phyloP scores from a whole-genome alignment of 2,888 invertebrate species.

The Mesopsocus fuscifrons region DNA sequence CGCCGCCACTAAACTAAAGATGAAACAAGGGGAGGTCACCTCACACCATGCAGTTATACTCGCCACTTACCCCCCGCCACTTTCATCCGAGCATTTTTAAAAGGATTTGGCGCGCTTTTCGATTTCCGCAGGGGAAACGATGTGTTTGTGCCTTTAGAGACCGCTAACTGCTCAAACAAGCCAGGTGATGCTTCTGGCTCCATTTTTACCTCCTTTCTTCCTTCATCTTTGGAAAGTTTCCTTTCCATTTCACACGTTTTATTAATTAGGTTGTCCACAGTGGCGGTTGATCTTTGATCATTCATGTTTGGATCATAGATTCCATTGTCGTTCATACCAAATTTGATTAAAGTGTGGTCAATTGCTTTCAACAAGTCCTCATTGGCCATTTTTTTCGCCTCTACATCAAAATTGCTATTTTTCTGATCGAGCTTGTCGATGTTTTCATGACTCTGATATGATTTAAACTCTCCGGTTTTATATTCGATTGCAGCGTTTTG shows the following conservation, averaged over 20 bases:
- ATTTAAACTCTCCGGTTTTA: slow-evolving; percentile 2
- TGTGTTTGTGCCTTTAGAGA: slow-evolving; percentile 4
- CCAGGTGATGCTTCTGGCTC: not conserved
- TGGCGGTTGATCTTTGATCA: not conserved
- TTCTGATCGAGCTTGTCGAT: slow-evolving; percentile 17
- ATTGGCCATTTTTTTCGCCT: not conserved
- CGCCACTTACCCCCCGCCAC: slow-evolving; percentile 9
- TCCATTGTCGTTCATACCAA: not conserved
- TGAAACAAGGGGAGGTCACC: slow-evolving; percentile 3
- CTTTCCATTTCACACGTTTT: not conserved
- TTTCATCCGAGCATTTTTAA: slow-evolving; percentile 17
- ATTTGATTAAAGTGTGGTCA: slow-evolving; percentile 5
- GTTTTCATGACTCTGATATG: slow-evolving; percentile 15
- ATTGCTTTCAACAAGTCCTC: slow-evolving; percentile 5
- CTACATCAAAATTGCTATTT: slow-evolving; percentile 13
- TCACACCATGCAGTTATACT: slow-evolving; percentile 14
- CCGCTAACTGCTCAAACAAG: not conserved
- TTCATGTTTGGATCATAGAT: slow-evolving; percentile 5
- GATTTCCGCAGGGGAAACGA: slow-evolving; percentile 22
- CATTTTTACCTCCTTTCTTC: slow-evolving; percentile 14
- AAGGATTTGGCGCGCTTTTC: slow-evolving; percentile 23
- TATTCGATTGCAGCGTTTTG: slow-evolving; percentile 1
- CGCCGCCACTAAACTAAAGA: too few relatives aligned
- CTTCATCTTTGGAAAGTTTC: not conserved
- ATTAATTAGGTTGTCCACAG: slow-evolving; percentile 6